These are phyloP conservation scores for Scolanthus callimorphus DNA, from an alignment of 92 coral and sea anemone genomes.

Conservation along the genomic window DNA sequence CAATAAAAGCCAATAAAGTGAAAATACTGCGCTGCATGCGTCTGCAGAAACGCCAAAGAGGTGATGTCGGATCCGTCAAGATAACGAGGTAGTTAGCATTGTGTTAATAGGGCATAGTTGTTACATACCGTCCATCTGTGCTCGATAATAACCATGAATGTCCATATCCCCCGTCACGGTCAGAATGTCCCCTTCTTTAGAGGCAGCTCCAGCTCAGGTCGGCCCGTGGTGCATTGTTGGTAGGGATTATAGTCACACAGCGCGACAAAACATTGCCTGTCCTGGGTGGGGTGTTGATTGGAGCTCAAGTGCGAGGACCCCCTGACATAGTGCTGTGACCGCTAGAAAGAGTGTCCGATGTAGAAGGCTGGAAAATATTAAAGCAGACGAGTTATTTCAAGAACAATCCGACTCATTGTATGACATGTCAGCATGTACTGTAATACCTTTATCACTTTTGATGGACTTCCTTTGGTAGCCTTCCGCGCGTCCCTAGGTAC, in stretches of 20 bases:
- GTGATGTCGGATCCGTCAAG: too few species aligned
- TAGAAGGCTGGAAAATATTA: too few species aligned
- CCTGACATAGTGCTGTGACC: constrained; percentile 49
- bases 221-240: constrained; percentile 72
- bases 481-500: constrained; percentile 1
- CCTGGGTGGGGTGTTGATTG: constrained; percentile 28
- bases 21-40: too few species aligned
- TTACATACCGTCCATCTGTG: constrained; percentile 74
- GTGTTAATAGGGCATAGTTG: too few species aligned
- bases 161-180: constrained; percentile 83
- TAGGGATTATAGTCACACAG: constrained; percentile 81
- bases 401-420: too few species aligned
- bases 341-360: constrained; percentile 39
- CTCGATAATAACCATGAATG: constrained; percentile 72
- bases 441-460: too few species aligned
- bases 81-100: too few species aligned
- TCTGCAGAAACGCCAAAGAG: too few species aligned
- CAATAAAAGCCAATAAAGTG: too few species aligned
- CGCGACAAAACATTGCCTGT: constrained; percentile 79
- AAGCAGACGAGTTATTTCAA: too few species aligned
- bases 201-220: constrained; percentile 78
- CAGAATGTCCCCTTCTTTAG: constrained; percentile 91
- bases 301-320: constrained; percentile 40
- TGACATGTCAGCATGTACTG: too few species aligned
- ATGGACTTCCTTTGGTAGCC: too few species aligned